Base-by-base conservation (phyloP, 2,888 invertebrate genomes). In the Erynnis tages region DNA sequence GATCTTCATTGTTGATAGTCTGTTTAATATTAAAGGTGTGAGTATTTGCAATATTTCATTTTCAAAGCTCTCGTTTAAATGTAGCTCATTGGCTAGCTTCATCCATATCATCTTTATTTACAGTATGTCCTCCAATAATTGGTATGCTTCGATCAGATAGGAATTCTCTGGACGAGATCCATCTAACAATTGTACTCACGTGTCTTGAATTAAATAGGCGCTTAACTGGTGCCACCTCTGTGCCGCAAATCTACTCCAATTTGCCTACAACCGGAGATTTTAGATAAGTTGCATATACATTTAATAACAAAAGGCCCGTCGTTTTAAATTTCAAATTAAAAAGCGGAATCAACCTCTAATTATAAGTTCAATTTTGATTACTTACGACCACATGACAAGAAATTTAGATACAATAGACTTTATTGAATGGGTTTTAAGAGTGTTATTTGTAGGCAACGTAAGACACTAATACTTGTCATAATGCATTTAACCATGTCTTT, bases 101-200 rank as follows among this genome's bases (percentile, higher is more conserved):
- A 7, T 4, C 19, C 41, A 27, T 27, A 35, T 50, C 49, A 50
- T 50, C 49, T 50, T 35, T 50, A 50, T 50, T 50, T 43, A 50
- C 41, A 19, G 35, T 50, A 41, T 50, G 41, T 41, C 23, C 27
- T 50, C 25, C 13, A 50, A 50, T 50, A 50, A 50, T 49, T 43
- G 49, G 41, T 49, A 49, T 49, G 41, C 49, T 49, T 13, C 34
- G 49, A 49, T 49, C 49, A 49, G 49, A 43, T 43, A 49, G 41
- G 41, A 34, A 43, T 49, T 49, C 49, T 49, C 49, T 49, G 49
- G 49, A 49, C 41, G 43, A 43, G 49, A 49, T 49, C 41, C 49
- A 49, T 49, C 49, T 49, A 49, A 49, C 49, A 49, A 49, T 49
- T 49, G 49, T 43, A 19, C 6, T 17, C 13, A 17, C 49, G 49